Evolutionary conservation across 2,113 vertebrate genomes (phyloP).

Genomic region (Lipophrys pholis): DNA sequence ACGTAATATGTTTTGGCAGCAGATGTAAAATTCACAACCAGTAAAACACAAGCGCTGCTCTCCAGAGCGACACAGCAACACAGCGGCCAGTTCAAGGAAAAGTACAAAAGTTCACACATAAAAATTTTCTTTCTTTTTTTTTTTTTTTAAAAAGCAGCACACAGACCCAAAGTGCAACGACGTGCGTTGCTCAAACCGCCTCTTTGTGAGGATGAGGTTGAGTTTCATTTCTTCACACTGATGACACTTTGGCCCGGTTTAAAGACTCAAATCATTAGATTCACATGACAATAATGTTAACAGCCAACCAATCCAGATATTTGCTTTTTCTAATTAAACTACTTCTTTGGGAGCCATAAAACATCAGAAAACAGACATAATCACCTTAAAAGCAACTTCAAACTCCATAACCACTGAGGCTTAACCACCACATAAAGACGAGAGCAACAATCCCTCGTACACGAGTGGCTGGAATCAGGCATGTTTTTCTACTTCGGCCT

Average conservation of each 20-base stretch:
- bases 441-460: no score
- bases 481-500: no score
- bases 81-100: constrained; percentile 33
- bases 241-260: constrained; percentile 10
- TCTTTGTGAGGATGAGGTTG: background rate
- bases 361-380: no score
- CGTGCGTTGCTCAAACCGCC: background rate
- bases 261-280: background rate
- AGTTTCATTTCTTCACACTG: background rate
- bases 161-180: background rate
- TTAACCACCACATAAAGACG: no score
- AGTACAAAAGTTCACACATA: constrained; percentile 53
- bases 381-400: no score
- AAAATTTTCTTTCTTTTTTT: no score
- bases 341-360: background rate
- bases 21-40: constrained; percentile 65
- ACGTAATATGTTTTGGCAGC: constrained; percentile 68
- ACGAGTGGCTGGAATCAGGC: no score
- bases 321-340: background rate
- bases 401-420: no score
- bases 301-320: background rate
- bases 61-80: constrained; percentile 39
- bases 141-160: background rate
- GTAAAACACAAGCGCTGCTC: constrained; percentile 55
- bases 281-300: background rate